phyloP scores from a whole-genome alignment of 1,140 invertebrate genomes.

The Anoplophora glabripennis region DNA sequence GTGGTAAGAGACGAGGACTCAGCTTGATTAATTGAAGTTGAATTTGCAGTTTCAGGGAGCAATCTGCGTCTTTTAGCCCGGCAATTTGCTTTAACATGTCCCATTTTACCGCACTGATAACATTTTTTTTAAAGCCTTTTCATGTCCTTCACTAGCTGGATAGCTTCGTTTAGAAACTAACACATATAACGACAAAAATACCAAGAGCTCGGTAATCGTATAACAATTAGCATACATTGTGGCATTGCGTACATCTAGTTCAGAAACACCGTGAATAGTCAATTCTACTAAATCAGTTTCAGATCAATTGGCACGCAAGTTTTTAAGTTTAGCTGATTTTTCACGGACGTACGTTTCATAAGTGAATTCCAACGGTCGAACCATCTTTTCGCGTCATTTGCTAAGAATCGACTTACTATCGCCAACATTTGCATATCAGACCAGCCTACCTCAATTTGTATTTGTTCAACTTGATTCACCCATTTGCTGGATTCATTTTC shows the following conservation, averaged over 20 bases:
- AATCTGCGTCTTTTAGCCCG: not conserved
- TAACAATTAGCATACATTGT: not conserved
- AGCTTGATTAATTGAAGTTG: no score
- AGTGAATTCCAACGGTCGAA: not conserved
- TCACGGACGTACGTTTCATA: not conserved
- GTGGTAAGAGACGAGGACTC: no score
- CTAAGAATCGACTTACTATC: not conserved
- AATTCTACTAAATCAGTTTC: no score
- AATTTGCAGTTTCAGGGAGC: no score
- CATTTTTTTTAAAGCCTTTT: not conserved
- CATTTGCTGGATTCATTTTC: not conserved
- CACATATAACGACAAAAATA: not conserved
- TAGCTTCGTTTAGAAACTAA: no score
- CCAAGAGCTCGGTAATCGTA: not conserved
- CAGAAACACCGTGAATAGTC: no score
- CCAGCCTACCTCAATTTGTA: not conserved
- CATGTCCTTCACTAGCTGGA: not conserved
- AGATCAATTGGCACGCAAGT: not conserved
- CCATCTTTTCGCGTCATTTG: not conserved
- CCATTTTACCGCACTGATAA: constrained; percentile 1
- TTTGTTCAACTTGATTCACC: not conserved
- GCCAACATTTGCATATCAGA: not conserved
- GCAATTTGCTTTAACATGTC: not conserved
- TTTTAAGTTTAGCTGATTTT: not conserved
- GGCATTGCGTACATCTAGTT: not conserved